Evolutionary conservation across 2,888 invertebrate species (phyloP), one percentile per base, ranked within the genome.

Genomic region (Euzetes globulus): DNA sequence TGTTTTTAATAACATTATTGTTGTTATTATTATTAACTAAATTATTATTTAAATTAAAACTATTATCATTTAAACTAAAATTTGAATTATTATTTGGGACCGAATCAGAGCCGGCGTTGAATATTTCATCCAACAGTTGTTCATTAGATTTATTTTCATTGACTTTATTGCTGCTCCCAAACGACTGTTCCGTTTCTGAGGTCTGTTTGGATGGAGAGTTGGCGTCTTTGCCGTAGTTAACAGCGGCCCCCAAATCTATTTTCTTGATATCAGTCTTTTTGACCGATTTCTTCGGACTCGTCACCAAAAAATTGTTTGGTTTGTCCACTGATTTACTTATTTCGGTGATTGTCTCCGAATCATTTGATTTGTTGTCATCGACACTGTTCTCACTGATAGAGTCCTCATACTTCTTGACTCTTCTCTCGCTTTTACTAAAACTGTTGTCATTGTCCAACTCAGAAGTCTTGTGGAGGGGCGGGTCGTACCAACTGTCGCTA

Each of bases 201-300:
- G 71, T 71, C 17, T 25, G 63, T 22, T 15, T 70, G n/a, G 52
- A 22, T 58, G 71, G 70, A 80, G 72, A 82, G 82, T 71, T 82
- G 81, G 75, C 63, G 11, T 63, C 63, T 29, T 4, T 63, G 17
- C 80, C 80, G 74, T 78, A 90, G 80, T 86, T 86, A 1, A 88
- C 88, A 5, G 90, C 90, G 52, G 90, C 90, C 73, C 88, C 88
- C 68, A 88, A 81, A 79, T 88, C 88, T 41, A 88, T 78, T 71
- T 77, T 78, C 41, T 76, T 75, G 71, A 22, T 58, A 72, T 75
- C 65, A 19, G 71, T 73, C 72, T 60, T 77, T 77, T 63, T 75
- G 45, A n/a, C 50, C 60, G 27, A 27, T 74, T 71, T 74, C 76
- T 33, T 41, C 52, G 47, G 60, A 72, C 50, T 72, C 2, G 2